A percentile compares a stretch with the other conserved stretches of the same genome.
These are phyloP conservation scores for Gallinago nigripennis DNA, from an alignment of 2,797 vertebrate genomes.

Conservation along the genomic window DNA sequence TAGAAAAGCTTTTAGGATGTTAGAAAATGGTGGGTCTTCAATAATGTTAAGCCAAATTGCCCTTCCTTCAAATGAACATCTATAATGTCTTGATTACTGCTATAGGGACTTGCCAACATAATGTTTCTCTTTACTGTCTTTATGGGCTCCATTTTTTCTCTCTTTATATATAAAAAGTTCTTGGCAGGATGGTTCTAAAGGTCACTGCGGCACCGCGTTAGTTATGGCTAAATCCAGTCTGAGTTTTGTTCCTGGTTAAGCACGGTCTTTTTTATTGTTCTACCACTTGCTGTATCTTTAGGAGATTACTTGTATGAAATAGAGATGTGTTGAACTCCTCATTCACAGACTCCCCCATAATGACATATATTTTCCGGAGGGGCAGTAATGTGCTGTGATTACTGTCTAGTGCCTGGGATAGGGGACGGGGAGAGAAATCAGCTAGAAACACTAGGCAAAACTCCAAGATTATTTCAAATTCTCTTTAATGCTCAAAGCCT, in stretches of 20 bases:
- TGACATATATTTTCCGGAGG: background rate
- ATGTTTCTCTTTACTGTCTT: background rate
- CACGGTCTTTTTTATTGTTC: background rate
- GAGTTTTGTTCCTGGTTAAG: background rate
- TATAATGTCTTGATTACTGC: background rate
- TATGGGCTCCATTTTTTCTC: background rate
- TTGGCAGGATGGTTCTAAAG: background rate
- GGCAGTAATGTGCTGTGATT: background rate
- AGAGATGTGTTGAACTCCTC: background rate
- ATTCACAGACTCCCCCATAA: background rate
- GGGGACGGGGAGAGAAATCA: background rate
- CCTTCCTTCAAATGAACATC: background rate
- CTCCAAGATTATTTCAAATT: background rate
- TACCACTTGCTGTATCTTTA: background rate
- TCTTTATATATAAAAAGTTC: background rate
- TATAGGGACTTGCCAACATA: background rate
- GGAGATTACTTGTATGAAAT: background rate
- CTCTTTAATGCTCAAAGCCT: conserved; percentile 29
- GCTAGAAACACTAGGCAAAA: background rate
- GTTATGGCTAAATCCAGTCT: background rate
- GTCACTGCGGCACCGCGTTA: background rate
- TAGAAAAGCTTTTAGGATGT: conserved; percentile 39
- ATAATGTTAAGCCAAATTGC: background rate
- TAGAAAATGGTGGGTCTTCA: background rate
- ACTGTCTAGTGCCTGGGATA: background rate